Conservation (phyloP, 2,888 invertebrate species). For the Eulithis testata region DNA sequence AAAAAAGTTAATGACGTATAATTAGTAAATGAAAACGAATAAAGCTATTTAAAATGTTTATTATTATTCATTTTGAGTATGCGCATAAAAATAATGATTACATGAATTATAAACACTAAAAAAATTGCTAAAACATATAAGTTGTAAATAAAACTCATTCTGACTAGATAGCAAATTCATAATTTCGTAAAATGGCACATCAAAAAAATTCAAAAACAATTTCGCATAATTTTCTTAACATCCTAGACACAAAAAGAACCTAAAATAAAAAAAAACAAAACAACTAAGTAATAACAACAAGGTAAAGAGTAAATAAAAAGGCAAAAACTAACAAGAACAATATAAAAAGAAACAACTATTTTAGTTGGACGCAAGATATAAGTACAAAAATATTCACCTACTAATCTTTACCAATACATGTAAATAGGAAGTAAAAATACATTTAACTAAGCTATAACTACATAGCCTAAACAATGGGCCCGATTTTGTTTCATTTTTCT, state of each 20-base stretch:
- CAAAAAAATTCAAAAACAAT: background rate
- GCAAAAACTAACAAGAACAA: constrained; percentile 16
- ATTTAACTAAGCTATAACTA: constrained; percentile 1
- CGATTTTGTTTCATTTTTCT: no score
- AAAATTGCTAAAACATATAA: constrained; percentile 8
- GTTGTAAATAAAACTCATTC: constrained; percentile 13
- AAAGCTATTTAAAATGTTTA: constrained; percentile 27
- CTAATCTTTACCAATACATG: constrained; percentile 1
- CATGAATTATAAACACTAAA: constrained; percentile 2
- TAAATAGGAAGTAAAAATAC: background rate
- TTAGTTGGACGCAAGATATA: constrained; percentile 22
- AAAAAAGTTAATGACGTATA: constrained; percentile 24
- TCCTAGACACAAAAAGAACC: background rate
- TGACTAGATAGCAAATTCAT: constrained; percentile 35
- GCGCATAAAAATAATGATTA: constrained; percentile 6
- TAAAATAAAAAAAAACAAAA: background rate
- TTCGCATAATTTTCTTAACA: no score
- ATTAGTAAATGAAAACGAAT: constrained; percentile 33
- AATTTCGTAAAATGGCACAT: constrained; percentile 19
- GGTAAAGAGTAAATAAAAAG: constrained; percentile 7
- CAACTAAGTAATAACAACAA: constrained; percentile 10
- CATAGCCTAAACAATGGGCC: background rate
- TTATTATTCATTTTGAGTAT: constrained; percentile 31
- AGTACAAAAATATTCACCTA: constrained; percentile 31
- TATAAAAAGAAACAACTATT: constrained; percentile 15